These are phyloP conservation scores for Eumeta japonica DNA, from an alignment of 1,140 invertebrate species.

Conservation along the genomic window DNA sequence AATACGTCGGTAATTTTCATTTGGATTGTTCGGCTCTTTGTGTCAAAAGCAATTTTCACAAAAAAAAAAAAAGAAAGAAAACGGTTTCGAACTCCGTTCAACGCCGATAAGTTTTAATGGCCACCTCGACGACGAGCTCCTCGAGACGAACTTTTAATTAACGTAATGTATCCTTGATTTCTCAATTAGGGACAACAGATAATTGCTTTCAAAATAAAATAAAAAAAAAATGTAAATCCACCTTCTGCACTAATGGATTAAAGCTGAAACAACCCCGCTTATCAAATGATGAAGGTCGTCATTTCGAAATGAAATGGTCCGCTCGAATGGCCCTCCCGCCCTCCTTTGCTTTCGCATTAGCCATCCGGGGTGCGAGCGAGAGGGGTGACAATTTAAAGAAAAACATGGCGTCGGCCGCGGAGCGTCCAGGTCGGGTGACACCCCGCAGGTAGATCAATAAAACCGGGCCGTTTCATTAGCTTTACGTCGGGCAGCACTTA, in stretches of 20 bases:
- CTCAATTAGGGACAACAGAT: no score
- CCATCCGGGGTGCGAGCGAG: constrained; percentile 14
- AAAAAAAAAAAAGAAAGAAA: no score
- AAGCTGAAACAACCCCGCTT: constrained; percentile 48
- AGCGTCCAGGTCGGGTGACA: constrained; percentile 37
- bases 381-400: constrained; percentile 43
- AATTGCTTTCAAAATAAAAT: no score
- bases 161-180: no score
- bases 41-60: no score
- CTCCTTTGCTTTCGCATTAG: constrained; percentile 17
- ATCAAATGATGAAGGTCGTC: constrained; percentile 50
- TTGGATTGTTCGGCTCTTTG: no score
- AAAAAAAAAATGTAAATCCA: no score
- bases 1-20: no score
- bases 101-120: no score
- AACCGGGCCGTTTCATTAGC: constrained; percentile 50
- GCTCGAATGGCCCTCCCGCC: constrained; percentile 26
- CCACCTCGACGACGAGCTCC: no score
- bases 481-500: constrained; percentile 49
- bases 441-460: constrained; percentile 55
- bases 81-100: no score
- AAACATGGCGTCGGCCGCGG: constrained; percentile 48
- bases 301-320: constrained; percentile 48
- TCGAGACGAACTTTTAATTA: no score
- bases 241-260: constrained; percentile 55